Evolutionary conservation across 2,113 vertebrate species (phyloP), one percentile per base, ranked within the genome.

Genomic region (Scophthalmus maximus): DNA sequence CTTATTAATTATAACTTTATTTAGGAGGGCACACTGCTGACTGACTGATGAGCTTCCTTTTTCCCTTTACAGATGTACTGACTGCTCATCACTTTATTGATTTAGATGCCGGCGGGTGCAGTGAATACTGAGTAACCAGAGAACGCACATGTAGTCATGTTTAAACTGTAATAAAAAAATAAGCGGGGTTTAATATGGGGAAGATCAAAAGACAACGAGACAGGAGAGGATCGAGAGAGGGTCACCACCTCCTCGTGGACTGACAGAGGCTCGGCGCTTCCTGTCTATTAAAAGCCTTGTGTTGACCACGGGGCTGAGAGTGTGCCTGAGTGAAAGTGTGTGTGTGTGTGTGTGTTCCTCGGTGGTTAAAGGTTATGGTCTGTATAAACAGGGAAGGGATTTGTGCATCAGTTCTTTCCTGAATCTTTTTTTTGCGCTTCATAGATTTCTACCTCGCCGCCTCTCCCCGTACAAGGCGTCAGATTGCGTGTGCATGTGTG

Each of bases 261-360:
- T 42, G 50, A 81, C 55, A 62, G 55, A 25, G 36, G 23, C 80
- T 74, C 74, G 44, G 62, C 52, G 23, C 62, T 62, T 66, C 49
- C 30, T 44, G 36, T 81, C 86, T 86, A 78, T 86, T 85, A 59
- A 81, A 82, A 76, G 81, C 59, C 14, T 12, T 23, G 27, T 10
- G 25, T 17, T 68, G 52, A 69, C 4, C 66, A 60, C 49, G 15
- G 23, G n/a, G 55, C 53, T 60, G 23, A 53, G 51, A 40, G 47
- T 62, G 23, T 46, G 46, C 34, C 27, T 59, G 71, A 65, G 58
- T 57, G 58, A 77, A 78, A 72, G 50, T 80, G 66, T 65, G 59
- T 49, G 52, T 32, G 32, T 47, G 49, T 72, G 58, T 60, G 11
- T 70, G 42, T 27, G 26, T 30, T 68, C 61, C 36, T 15, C 29